Evolutionary conservation across 2,113 vertebrate genomes (phyloP), one percentile per base, ranked within the genome.

Genomic region (Mugil cephalus): DNA sequence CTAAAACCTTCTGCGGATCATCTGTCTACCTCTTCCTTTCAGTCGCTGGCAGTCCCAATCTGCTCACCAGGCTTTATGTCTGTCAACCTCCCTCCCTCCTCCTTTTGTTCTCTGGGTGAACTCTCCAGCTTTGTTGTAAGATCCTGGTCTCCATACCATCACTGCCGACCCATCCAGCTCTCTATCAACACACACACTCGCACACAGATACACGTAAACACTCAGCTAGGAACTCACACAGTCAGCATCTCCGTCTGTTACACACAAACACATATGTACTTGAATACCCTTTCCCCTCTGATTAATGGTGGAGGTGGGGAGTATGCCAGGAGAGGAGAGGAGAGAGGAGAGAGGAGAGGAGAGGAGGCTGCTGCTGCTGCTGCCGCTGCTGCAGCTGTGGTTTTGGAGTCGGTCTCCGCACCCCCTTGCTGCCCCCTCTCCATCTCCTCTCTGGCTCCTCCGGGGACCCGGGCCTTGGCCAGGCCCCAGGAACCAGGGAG

Each of bases 71-170:
- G 91, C 88, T 82, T 89, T 90, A 69, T 79, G 90, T 88, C 90
- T 87, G 89, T 91, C 91, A 92, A 70, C 69, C 87, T 64, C 76
- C 80, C 81, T 74, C 90, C 89, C 91, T 83, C 89, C 82, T 58
- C 50, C 83, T 60, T 84, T 91, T 93, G 92, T 91, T 93, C 93
- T 93, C 92, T 93, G 89, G 85, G 91, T 94, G 93, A 94, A 94
- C 94, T 93, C 91, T 83, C 66, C 55, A 36, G 89, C 92, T 92
- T 88, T 93, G 89, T 92, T 93, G 92, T 91, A 90, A 91, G 92
- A 89, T 93, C 89, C 89, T 89, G 86, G 80, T 92, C 92, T 91
- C 92, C 88, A 92, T 93, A 93, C 93, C 93, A 90, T 90, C 86
- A 85, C 67, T 64, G 54, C 47, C 24, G 66, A 87, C 70, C 69